Percentiles rank a stretch among this genome's conserved stretches.
phyloP scores from a whole-genome alignment of 2,888 invertebrate genomes.

The Amphipyra berbera region DNA sequence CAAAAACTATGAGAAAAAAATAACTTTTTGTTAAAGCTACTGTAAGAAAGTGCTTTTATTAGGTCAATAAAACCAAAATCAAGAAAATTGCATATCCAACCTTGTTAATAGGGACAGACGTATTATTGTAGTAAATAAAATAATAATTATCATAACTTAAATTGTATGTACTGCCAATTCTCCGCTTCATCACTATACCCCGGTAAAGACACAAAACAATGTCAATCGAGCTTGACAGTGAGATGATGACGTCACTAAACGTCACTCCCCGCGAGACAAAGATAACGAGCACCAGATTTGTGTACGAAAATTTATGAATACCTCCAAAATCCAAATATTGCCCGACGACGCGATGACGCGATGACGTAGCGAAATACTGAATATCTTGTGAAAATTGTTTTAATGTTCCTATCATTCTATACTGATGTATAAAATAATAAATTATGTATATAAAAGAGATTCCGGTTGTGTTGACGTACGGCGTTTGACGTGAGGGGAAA shows the following conservation, averaged over 20 bases:
- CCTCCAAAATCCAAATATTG: conserved; percentile 58
- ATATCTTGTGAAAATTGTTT: conserved; percentile 56
- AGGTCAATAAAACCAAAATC: no score
- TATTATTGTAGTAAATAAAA: no score
- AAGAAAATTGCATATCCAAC: no score
- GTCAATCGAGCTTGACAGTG: conserved; percentile 72
- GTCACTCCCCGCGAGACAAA: conserved; percentile 71
- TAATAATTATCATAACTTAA: background rate
- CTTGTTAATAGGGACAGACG: no score
- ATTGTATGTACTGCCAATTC: conserved; percentile 18
- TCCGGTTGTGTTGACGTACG: no score
- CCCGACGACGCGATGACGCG: conserved; percentile 52
- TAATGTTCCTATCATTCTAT: conserved; percentile 26
- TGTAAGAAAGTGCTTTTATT: no score
- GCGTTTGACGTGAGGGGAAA: no score
- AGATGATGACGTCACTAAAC: conserved; percentile 82
- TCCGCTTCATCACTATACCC: conserved; percentile 3
- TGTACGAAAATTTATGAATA: conserved; percentile 72
- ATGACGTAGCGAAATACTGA: conserved; percentile 61
- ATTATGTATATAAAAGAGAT: conserved; percentile 1
- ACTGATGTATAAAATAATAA: conserved; percentile 10
- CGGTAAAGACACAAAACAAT: conserved; percentile 66
- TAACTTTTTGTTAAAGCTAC: no score
- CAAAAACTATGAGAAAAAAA: no score
- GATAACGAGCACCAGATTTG: conserved; percentile 79